A percentile compares a stretch with the other conserved stretches of the same genome.
Evolutionary conservation across 2,797 vertebrate genomes (phyloP).

Genomic region (Luscinia megarhynchos): DNA sequence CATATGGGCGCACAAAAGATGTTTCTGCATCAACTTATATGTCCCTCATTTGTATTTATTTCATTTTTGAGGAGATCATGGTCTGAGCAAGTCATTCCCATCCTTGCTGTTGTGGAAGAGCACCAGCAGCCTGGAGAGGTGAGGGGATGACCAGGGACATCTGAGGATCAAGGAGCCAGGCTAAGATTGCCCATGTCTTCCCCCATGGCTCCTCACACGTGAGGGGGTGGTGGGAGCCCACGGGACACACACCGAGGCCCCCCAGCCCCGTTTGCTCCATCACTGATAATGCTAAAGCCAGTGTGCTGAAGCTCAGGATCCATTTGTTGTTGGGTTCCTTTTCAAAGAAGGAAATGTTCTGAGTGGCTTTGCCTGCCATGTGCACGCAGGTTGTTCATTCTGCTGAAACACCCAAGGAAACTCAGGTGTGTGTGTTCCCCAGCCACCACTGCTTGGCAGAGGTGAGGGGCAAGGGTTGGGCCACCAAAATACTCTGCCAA

Average conservation of each 20-base stretch:
- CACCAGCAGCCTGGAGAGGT: not conserved
- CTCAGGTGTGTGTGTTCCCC: rapidly evolving
- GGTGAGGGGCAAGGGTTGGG: rapidly evolving
- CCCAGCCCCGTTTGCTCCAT: not conserved
- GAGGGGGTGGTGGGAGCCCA: rapidly evolving
- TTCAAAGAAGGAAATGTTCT: not conserved
- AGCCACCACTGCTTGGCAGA: rapidly evolving
- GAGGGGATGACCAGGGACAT: rapidly evolving
- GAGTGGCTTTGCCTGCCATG: rapidly evolving
- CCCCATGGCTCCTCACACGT: rapidly evolving
- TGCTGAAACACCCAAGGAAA: not conserved
- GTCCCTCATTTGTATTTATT: not conserved
- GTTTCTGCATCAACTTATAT: not conserved
- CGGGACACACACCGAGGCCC: rapidly evolving
- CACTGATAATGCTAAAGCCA: rapidly evolving
- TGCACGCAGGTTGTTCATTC: not conserved
- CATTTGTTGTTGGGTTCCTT: not conserved
- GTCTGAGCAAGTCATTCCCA: not conserved
- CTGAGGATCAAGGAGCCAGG: not conserved
- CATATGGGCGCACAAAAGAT: rapidly evolving
- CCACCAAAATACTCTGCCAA: not conserved
- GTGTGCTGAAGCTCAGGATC: not conserved
- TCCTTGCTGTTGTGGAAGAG: not conserved
- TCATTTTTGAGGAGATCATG: not conserved
- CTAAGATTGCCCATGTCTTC: not conserved